A percentile compares a stretch with the other conserved stretches of the same genome.
Evolutionary conservation across 2,888 invertebrate species (phyloP).

Genomic region (Trisateles emortualis): DNA sequence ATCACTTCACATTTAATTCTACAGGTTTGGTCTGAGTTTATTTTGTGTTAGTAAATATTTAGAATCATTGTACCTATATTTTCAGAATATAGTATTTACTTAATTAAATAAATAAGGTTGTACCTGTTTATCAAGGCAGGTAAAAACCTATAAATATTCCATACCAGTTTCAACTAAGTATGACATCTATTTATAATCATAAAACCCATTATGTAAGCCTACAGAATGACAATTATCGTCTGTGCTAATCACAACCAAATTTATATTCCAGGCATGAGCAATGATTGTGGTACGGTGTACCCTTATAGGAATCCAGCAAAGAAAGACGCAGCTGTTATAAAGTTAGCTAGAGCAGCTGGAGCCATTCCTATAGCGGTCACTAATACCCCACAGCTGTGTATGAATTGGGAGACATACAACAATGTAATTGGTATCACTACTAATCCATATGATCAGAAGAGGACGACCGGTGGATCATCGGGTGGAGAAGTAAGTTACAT

Average conservation of each 20-base stretch:
- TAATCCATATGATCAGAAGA: slow-evolving; percentile 95
- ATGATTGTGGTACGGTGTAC: slow-evolving; percentile 90
- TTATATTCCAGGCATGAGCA: slow-evolving; percentile 88
- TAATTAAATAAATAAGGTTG: no score
- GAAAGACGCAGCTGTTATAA: slow-evolving; percentile 91
- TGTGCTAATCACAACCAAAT: slow-evolving; percentile 16
- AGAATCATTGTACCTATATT: no score
- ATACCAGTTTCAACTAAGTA: neutral
- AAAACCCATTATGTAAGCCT: neutral
- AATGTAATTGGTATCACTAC: slow-evolving; percentile 94
- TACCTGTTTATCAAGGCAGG: neutral
- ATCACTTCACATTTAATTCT: no score
- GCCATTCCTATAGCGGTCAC: slow-evolving; percentile 95
- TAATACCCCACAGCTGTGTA: slow-evolving; percentile 96
- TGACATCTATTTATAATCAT: neutral
- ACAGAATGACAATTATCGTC: slow-evolving; percentile 20
- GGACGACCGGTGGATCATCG: slow-evolving; percentile 96
- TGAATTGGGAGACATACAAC: slow-evolving; percentile 97
- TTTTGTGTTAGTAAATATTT: no score
- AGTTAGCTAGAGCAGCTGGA: slow-evolving; percentile 91
- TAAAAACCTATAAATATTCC: neutral
- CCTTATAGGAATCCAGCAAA: slow-evolving; percentile 88
- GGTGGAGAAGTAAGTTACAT: slow-evolving; percentile 90
- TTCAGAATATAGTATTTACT: no score
- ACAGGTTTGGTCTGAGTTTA: no score